Percentiles rank a stretch among this genome's conserved stretches.
These are phyloP conservation scores for Elymnias hypermnestra DNA, from an alignment of 1,140 invertebrate species.

Conservation along the genomic window DNA sequence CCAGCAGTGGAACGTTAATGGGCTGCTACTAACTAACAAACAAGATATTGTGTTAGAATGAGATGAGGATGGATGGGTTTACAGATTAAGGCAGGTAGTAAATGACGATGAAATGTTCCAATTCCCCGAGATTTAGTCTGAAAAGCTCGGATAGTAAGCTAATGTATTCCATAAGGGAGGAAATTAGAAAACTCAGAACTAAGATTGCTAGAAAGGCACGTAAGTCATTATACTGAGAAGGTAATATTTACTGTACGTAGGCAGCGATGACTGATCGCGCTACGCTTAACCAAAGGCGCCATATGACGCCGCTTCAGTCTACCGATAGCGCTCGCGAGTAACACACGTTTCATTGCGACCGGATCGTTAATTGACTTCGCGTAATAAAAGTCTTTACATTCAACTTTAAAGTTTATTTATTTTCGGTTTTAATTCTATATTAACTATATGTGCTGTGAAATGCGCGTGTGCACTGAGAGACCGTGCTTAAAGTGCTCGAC, in stretches of 20 bases:
- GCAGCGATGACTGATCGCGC: constrained; percentile 35
- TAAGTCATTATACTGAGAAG: constrained; percentile 44
- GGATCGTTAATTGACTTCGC: constrained; percentile 9
- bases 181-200: constrained; percentile 6
- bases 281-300: constrained; percentile 22
- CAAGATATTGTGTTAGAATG: too few species aligned
- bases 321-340: constrained; percentile 46
- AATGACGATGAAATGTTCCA: not conserved
- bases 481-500: constrained; percentile 49
- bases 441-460: constrained; percentile 42
- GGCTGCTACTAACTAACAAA: too few species aligned
- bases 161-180: not conserved
- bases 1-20: too few species aligned
- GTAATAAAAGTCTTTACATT: constrained; percentile 4
- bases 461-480: constrained; percentile 62
- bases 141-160: not conserved
- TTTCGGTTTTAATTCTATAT: constrained; percentile 24
- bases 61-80: too few species aligned
- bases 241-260: constrained; percentile 44
- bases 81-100: too few species aligned
- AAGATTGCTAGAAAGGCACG: constrained; percentile 21
- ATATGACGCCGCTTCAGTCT: constrained; percentile 40
- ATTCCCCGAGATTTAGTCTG: not conserved
- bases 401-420: not conserved
- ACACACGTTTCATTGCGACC: constrained; percentile 31